A percentile compares a stretch with the other conserved stretches of the same genome.
Conservation (phyloP, 2,888 invertebrate genomes). For the Vanessa cardui region DNA sequence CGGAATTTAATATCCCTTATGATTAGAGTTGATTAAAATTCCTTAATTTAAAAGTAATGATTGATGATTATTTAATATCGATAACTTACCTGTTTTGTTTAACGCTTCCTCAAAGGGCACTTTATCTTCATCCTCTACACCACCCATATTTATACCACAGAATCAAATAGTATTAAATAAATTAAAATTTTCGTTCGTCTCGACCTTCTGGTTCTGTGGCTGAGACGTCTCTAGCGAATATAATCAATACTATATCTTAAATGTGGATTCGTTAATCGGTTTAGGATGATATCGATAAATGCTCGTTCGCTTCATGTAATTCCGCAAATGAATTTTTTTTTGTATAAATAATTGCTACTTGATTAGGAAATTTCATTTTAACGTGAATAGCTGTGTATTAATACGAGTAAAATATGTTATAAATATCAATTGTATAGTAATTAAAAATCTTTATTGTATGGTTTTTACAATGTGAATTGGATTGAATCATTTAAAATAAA, state of each 20-base stretch:
- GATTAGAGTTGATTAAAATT: no score
- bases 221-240: neutral
- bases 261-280: constrained; percentile 3
- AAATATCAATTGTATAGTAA: no score
- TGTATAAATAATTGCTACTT: neutral
- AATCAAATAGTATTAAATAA: constrained; percentile 1
- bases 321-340: neutral
- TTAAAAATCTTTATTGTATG: no score
- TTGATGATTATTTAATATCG: neutral
- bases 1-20: no score
- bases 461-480: no score
- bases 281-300: constrained; percentile 3
- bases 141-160: constrained; percentile 21
- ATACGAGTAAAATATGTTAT: no score
- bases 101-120: constrained; percentile 44
- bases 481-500: no score
- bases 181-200: neutral
- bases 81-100: constrained; percentile 37
- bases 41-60: no score
- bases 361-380: no score
- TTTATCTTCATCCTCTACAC: constrained; percentile 29
- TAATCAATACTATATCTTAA: neutral
- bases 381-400: no score
- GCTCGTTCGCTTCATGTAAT: neutral
- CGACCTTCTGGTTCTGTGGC: neutral